phyloP scores from a whole-genome alignment of 2,797 vertebrate species.

The Macrochelys suwanniensis region DNA sequence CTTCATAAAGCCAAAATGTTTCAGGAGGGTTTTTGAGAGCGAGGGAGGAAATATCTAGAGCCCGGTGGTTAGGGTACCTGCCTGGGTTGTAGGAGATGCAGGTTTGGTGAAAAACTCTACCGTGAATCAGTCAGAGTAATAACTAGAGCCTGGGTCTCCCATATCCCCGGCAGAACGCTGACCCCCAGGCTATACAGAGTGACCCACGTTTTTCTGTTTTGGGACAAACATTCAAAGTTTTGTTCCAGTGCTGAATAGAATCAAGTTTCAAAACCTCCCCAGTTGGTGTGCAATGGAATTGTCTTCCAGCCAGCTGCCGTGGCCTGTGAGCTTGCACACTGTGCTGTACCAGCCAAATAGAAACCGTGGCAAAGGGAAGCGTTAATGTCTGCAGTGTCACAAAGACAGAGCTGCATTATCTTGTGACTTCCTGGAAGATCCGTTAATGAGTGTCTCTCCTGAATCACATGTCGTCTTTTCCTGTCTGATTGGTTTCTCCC shows the following conservation, averaged over 20 bases:
- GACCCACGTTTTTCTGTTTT: not conserved
- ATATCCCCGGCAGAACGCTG: not conserved
- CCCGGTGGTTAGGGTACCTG: not conserved
- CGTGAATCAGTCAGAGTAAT: not conserved
- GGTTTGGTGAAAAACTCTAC: not conserved
- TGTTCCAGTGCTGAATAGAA: not conserved
- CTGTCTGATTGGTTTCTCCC: conserved; percentile 53
- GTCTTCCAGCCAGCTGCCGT: conserved; percentile 33
- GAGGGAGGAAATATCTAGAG: not conserved
- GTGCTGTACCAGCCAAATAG: conserved; percentile 53
- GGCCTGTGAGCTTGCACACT: conserved; percentile 16
- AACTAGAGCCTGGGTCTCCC: not conserved
- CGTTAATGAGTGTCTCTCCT: conserved; percentile 25
- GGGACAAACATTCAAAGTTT: not conserved
- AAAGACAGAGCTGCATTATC: not conserved
- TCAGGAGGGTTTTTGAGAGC: not conserved
- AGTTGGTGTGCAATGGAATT: conserved; percentile 28
- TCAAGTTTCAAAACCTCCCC: conserved; percentile 18
- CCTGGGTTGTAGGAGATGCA: not conserved
- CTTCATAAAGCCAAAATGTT: not conserved
- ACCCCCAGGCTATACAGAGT: not conserved
- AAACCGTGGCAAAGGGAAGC: conserved; percentile 40
- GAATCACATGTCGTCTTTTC: conserved; percentile 36
- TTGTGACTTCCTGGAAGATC: conserved; percentile 25
- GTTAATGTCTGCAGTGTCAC: conserved; percentile 16